Evolutionary conservation across 2,113 vertebrate species (phyloP), one percentile per base, ranked within the genome.

Genomic region (Macquaria ambigua): DNA sequence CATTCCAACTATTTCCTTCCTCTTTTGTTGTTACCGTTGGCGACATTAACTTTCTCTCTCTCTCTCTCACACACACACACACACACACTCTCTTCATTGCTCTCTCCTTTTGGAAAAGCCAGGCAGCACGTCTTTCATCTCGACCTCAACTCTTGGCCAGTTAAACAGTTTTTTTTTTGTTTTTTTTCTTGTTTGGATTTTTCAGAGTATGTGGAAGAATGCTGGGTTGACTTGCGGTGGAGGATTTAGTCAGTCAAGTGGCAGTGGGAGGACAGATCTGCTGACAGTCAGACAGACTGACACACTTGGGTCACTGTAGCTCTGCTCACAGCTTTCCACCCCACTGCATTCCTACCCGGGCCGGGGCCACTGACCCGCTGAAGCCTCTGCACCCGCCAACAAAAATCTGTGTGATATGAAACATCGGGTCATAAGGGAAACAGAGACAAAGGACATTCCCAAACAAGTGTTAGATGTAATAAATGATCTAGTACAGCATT

Each of bases 251-350:
- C 53, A 85, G 89, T 91, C 76, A 70, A 91, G 81, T 83, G 89
- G 90, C 85, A 84, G 93, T 90, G 85, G 92, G 92, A 86, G 90
- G 89, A 91, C 90, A 90, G 91, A 92, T 92, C 84, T 86, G 90
- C 93, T 93, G 93, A 94, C 85, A 75, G 71, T 81, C 87, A 71
- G 80, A 94, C 91, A 61, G 76, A 85, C 63, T 81, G 87, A 91
- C 90, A 94, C 87, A 92, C 89, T 92, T 79, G 88, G 88, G 87
- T 78, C 81, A 85, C 79, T 90, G 89, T 93, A 46, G 68, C 68
- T 81, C 68, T 68, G 73, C 79, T 79, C 75, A 14, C 59, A 84
- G 82, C 83, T 74, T 90, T 89, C 56, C 67, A 77, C 74, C 87
- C 83, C 28, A 6, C 74, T 83, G 74, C 85, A 92, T 92, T 93